Percentiles rank a stretch among this genome's conserved stretches.
These are phyloP conservation scores for Sarcophaga carnaria DNA, from an alignment of 2,888 invertebrate genomes.

Conservation along the genomic window DNA sequence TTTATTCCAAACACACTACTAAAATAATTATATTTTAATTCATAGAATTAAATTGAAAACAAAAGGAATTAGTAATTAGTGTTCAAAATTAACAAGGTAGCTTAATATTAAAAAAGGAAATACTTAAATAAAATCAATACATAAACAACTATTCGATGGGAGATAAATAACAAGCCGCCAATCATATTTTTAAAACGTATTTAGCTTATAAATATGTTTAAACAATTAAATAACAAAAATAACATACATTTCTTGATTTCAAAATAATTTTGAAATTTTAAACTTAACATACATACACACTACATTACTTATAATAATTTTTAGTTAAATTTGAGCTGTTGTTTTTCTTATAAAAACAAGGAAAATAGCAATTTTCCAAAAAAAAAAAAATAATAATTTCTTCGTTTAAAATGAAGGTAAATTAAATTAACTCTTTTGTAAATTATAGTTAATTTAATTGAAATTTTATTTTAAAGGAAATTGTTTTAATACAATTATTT, in stretches of 20 bases:
- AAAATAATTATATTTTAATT: slow-evolving; percentile 33
- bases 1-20: slow-evolving; percentile 15
- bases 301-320: slow-evolving; percentile 3
- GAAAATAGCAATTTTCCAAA: background rate
- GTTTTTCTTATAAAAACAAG: background rate
- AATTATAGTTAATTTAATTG: background rate
- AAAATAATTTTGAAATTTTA: slow-evolving; percentile 26
- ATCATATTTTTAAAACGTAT: slow-evolving; percentile 9
- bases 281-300: background rate
- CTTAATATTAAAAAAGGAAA: background rate
- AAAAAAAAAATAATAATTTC: slow-evolving; percentile 24
- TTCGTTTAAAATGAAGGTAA: background rate
- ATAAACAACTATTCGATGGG: background rate
- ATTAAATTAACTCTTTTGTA: slow-evolving; percentile 8
- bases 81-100: slow-evolving; percentile 31
- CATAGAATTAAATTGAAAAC: slow-evolving; percentile 36
- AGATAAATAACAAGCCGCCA: background rate
- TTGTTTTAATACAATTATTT: slow-evolving; percentile 34
- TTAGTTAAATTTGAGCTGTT: slow-evolving; percentile 32
- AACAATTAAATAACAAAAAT: slow-evolving; percentile 13
- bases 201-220: slow-evolving; percentile 26
- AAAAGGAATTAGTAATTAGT: slow-evolving; percentile 41
- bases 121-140: background rate
- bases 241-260: slow-evolving; percentile 25
- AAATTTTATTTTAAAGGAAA: slow-evolving; percentile 36